Conservation (phyloP, 2,888 invertebrate genomes). For the Muscina levida region DNA sequence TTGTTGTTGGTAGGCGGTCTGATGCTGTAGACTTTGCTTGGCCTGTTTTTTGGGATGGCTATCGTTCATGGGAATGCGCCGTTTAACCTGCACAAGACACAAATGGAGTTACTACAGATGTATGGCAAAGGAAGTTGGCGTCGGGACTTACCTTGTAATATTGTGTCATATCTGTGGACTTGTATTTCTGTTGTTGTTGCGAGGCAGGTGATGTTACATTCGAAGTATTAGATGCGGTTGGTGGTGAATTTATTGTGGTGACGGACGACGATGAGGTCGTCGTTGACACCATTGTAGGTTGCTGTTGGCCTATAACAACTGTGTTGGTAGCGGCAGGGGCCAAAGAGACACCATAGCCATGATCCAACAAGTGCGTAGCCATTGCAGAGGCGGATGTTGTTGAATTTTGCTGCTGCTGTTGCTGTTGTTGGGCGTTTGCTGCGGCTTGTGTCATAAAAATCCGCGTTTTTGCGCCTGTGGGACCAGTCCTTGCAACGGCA, state of each 20-base stretch:
- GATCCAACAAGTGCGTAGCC: slow-evolving; percentile 87
- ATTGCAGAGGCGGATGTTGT: slow-evolving; percentile 53
- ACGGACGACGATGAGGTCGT: slow-evolving; percentile 51
- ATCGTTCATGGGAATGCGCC: slow-evolving; percentile 86
- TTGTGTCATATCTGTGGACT: slow-evolving; percentile 78
- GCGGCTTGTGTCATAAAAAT: slow-evolving; percentile 58
- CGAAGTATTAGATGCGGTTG: slow-evolving; percentile 59
- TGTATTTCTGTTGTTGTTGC: slow-evolving; percentile 70
- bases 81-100: slow-evolving; percentile 84
- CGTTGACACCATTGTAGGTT: slow-evolving; percentile 71
- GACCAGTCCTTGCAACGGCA: slow-evolving; percentile 51
- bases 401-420: slow-evolving; percentile 36
- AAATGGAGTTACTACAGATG: slow-evolving; percentile 14
- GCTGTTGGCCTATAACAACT: slow-evolving; percentile 75
- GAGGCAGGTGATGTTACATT: slow-evolving; percentile 62
- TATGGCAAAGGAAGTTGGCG: neutral
- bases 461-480: slow-evolving; percentile 48
- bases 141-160: slow-evolving; percentile 77
- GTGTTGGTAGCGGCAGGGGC: slow-evolving; percentile 80
- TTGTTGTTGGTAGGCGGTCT: slow-evolving; percentile 70
- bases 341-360: slow-evolving; percentile 92
- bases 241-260: slow-evolving; percentile 51
- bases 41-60: slow-evolving; percentile 82
- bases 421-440: slow-evolving; percentile 45
- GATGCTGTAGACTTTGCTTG: slow-evolving; percentile 76